Evolutionary conservation across 1,140 invertebrate species (phyloP), one percentile per base, ranked within the genome.

Genomic region (Lepidotrigona ventralis): DNA sequence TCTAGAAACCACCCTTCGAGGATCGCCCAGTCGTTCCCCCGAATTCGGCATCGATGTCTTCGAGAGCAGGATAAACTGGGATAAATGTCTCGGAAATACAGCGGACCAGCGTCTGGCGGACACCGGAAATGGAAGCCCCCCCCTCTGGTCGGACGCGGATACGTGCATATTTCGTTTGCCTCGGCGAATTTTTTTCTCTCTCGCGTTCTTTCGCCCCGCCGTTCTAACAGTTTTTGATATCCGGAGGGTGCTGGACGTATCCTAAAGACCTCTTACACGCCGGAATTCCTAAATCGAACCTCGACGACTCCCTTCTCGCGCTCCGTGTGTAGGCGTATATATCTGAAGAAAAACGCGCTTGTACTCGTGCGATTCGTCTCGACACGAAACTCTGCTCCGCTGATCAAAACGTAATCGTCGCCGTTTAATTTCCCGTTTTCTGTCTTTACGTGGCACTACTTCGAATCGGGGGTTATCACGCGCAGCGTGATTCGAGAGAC

Each of bases 101-200:
- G 92, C 81, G 78, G 85, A 79, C 91, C 88, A 90, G 89, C 91
- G 91, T 92, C 92, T 92, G 90, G 92, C 88, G 91, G 91, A 86
- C 85, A 93, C 91, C 94, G 95, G 95, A 95, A 95, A 95, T 95
- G 91, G 94, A 95, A 95, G 93, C 92, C 94, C n/a, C n/a, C n/a
- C n/a, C n/a, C n/a, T 92, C 94, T 91, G 94, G 91, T 94, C 93
- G 94, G 94, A 95, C 94, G 92, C 90, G 92, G 93, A 95, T 94
- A 93, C 93, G 91, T 93, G 94, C 93, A 8, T 46, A 46, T 46
- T 93, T 92, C 91, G 89, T 92, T 93, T 91, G 91, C 85, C 91
- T 91, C 76, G 88, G 84, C 86, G 81, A 90, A 90, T 92, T 94
- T 93, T 93, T 93, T 84, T 70, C 17, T 5, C 54, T 79, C 81